These are phyloP conservation scores for Bufo bufo DNA, from an alignment of 2,113 vertebrate genomes.

Conservation along the genomic window DNA sequence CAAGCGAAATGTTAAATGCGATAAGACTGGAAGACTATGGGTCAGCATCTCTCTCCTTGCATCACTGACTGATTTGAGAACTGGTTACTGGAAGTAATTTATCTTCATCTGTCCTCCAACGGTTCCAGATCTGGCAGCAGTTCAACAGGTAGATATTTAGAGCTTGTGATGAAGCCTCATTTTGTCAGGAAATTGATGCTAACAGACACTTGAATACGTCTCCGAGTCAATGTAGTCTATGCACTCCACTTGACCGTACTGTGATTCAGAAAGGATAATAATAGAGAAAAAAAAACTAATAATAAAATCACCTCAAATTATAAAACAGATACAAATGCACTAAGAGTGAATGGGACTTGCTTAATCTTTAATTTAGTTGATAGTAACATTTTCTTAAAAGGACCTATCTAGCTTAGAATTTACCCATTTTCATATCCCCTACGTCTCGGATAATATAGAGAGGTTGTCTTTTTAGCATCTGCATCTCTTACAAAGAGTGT, in stretches of 20 bases:
- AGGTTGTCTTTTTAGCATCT: no score
- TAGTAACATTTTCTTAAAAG: no score
- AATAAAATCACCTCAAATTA: background rate
- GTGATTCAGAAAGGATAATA: background rate
- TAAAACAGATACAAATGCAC: background rate
- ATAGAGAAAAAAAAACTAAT: background rate
- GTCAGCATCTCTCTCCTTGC: slow-evolving; percentile 25
- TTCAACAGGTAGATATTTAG: slow-evolving; percentile 49
- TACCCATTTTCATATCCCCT: no score
- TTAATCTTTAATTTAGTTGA: no score
- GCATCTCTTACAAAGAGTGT: no score
- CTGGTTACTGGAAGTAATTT: slow-evolving; percentile 42
- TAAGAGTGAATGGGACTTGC: background rate
- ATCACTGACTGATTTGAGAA: slow-evolving; percentile 36
- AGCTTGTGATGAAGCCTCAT: slow-evolving; percentile 37
- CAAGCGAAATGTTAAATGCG: background rate
- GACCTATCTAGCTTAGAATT: no score
- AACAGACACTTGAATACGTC: slow-evolving; percentile 30
- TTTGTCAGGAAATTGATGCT: slow-evolving; percentile 43
- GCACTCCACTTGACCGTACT: slow-evolving; percentile 17
- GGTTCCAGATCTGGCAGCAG: slow-evolving; percentile 33
- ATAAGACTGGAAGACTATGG: background rate
- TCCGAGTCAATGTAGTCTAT: slow-evolving; percentile 16
- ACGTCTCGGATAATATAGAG: no score
- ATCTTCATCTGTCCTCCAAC: slow-evolving; percentile 34